Evolutionary conservation across 1,140 invertebrate species (phyloP), one percentile per base, ranked within the genome.

Genomic region (Drosophila miranda): DNA sequence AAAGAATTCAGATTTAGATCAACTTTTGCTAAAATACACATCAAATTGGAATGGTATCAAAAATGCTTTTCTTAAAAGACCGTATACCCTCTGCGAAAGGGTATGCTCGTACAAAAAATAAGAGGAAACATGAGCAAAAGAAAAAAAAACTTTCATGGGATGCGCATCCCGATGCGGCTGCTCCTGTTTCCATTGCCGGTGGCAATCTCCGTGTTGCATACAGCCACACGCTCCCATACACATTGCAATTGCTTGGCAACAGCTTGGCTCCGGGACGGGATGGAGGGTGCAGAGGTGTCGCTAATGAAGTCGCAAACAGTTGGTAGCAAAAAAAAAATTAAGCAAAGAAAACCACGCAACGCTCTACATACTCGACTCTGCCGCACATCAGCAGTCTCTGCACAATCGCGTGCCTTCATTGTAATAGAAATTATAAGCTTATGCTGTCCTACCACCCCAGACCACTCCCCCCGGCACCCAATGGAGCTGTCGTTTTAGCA

Each of bases 241-340:
- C 58, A 57, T 53, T 77, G 77, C 80, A 89, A 84, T 83, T 72
- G 83, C 75, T 67, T 80, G 84, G 84, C 79, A 88, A 79, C 83
- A 88, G 67, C 75, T 72, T 64, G 54, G 54, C 41, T 45, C 34
- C 34, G 43, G 42, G 23, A 58, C n/a, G 41, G 14, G 45, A 14
- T 50, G 30, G 30, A 5, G 34, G 28, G 62, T 44, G 50, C 58
- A 67, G 63, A 67, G 70, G 60, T 87, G 82, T 77, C 84, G 84
- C 80, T 84, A 88, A 84, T 88, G 84, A 84, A 88, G 84, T 81
- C 79, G 84, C 80, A 80, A 84, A 89, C 76, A 84, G 84, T 58
- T 74, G 75, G 74, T 51, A 42, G 48, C 44, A 55, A 53, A 80
- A 75, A 53, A 80, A 75, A 82, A 78, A 66, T 64, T 44, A 56